Evolutionary conservation across 2,797 vertebrate species (phyloP).

Genomic region (Geotrypetes seraphini): DNA sequence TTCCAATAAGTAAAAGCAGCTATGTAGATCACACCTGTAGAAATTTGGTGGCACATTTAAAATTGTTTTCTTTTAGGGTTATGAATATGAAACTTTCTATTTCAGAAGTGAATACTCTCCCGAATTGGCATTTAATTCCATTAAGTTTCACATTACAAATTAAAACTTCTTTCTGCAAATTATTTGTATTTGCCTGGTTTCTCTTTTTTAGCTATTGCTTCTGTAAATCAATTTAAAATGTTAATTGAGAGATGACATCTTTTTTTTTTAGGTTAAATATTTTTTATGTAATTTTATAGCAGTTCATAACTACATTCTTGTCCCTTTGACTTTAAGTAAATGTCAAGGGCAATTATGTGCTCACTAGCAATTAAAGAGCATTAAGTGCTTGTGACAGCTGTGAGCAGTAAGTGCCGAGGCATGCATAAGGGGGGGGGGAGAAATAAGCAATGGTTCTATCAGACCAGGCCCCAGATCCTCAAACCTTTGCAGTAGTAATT

Average conservation of each 20-base stretch:
- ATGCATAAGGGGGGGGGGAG: neutral
- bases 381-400: constrained; percentile 6
- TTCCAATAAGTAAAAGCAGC: too few species aligned
- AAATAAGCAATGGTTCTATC: neutral
- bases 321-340: constrained; percentile 37
- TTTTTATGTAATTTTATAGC: constrained; percentile 18
- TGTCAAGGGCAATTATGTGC: constrained; percentile 36
- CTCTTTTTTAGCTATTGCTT: constrained; percentile 17
- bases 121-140: constrained; percentile 31
- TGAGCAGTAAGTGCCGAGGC: constrained; percentile 8
- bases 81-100: constrained; percentile 36
- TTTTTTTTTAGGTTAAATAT: constrained; percentile 22
- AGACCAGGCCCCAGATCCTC: neutral
- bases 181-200: constrained; percentile 19
- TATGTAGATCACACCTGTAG: too few species aligned
- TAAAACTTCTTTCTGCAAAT: constrained; percentile 31
- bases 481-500: too few species aligned
- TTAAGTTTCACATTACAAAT: constrained; percentile 19
- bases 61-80: constrained; percentile 39
- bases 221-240: constrained; percentile 43
- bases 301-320: constrained; percentile 19
- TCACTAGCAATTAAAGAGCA: constrained; percentile 22
- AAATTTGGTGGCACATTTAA: too few species aligned
- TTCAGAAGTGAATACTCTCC: constrained; percentile 24
- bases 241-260: constrained; percentile 28